Base-by-base conservation (phyloP, 2,113 vertebrate genomes). In the Desmodus rotundus region DNA sequence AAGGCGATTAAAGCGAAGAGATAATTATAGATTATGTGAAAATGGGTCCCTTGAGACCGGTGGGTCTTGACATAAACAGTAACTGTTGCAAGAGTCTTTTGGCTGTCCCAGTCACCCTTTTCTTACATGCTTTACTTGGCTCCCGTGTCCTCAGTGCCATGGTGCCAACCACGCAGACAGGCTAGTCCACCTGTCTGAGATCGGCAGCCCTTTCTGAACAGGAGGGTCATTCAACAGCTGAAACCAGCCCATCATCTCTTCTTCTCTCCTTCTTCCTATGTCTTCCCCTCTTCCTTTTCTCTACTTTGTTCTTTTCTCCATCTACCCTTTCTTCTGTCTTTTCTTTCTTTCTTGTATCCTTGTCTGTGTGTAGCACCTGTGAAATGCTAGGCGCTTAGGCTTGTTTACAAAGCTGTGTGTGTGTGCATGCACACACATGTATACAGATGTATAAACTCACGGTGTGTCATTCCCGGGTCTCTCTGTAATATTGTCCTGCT, bases 1-100 rank as follows among this genome's bases (percentile, higher is more conserved):
- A 98, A 98, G 98, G 98, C 98, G 98, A 99, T 99, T 99, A 99
- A 98, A 98, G 98, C 98, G 5, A 98, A 98, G 98, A 99, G 98
- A 99, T 99, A 99, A 99, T 99, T 99, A 99, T 98, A 99, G 98
- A 99, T 99, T 98, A 99, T 98, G 98, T 99, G 98, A 98, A 98
- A 98, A 99, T 98, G 98, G 98, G 98, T 98, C 98, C 98, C 98
- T 85, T 94, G 98, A 97, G 98, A 97, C 33, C 86, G 22, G 0
- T 47, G 93, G 98, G 98, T 98, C 98, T 98, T 94, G 98, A 97
- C 98, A 98, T 97, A 98, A 98, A 90, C 98, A 97, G 98, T 63
- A 96, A 98, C 98, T 97, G 98, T 97, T 97, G 95, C 61, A 31
- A 97, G 94, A 72, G 95, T 96, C 97, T 97, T 97, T 89, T 33